Evolutionary conservation across 2,888 invertebrate genomes (phyloP), one percentile per base, ranked within the genome.

Genomic region (Calameuta pallipes): DNA sequence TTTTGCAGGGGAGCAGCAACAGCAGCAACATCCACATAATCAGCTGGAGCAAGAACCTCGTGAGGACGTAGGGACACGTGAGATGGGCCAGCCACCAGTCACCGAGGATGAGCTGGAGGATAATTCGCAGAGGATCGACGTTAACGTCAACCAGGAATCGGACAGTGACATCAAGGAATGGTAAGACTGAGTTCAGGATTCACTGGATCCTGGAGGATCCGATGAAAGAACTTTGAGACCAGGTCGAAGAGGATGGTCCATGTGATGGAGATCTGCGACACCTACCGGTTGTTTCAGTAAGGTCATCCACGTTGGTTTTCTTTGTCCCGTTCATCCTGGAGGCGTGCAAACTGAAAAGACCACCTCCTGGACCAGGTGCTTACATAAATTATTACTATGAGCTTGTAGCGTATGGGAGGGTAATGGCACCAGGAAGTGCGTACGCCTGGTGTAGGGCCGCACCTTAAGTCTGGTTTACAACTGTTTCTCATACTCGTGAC

Each of bases 101-200:
- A 70, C 34, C 31, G 78, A 81, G 34, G 78, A 56, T 2, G 56
- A 74, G 41, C 80, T 76, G 37, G 79, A 80, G 80, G 75, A 76
- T 35, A 78, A 78, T 76, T 75, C 70, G 73, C 74, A 77, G 70
- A 79, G 71, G 30, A 70, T 73, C 77, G 81, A 83, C 74, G 76
- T 81, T 35, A 83, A 84, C 76, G 81, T 76, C 12, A 82, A 80
- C 75, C 77, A 78, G 70, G 80, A 83, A 30, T 78, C 78, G 33
- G 84, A 84, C 78, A 80, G 81, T 74, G 85, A 83, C 76, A 85
- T 84, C 75, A 86, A 86, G 79, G 84, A 86, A 75, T 86, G 86
- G 87, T 86, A 78, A 84, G 85, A 84, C 6, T 9, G 23, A 23
- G 15, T 4, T 56, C 23, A 1, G 41, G 15, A 23, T 56, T 23